A percentile compares a stretch with the other conserved stretches of the same genome.
These are phyloP conservation scores for Rhinophrynus dorsalis DNA, from an alignment of 2,797 vertebrate species.

Conservation along the genomic window DNA sequence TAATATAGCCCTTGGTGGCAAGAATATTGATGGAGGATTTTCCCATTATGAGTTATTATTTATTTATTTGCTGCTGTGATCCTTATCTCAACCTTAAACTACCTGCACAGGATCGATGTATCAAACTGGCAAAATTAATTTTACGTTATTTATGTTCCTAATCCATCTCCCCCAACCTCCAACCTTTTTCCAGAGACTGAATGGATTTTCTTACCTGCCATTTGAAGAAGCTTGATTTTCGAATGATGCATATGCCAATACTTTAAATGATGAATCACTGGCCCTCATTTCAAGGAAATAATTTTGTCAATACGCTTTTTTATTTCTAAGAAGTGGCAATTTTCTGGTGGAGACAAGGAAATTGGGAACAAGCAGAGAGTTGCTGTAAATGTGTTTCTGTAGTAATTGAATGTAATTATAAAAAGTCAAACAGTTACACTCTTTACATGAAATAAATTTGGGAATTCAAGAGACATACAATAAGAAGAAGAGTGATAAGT, in stretches of 20 bases:
- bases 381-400: too few relatives aligned
- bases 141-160: too few relatives aligned
- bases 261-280: slow-evolving; percentile 21
- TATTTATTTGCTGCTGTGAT: slow-evolving; percentile 44
- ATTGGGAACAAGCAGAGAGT: too few relatives aligned
- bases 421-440: too few relatives aligned
- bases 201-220: slow-evolving; percentile 41
- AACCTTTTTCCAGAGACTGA: too few relatives aligned
- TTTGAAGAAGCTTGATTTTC: slow-evolving; percentile 13
- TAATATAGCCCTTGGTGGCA: neutral
- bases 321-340: neutral
- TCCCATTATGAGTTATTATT: slow-evolving; percentile 22
- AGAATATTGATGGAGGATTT: slow-evolving; percentile 10
- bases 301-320: neutral
- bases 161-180: too few relatives aligned
- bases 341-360: too few relatives aligned
- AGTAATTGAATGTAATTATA: too few relatives aligned
- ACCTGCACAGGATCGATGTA: slow-evolving; percentile 42
- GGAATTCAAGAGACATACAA: too few relatives aligned
- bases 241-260: neutral
- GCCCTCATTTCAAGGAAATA: neutral
- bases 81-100: slow-evolving; percentile 45
- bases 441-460: too few relatives aligned
- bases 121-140: slow-evolving; percentile 23
- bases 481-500: too few relatives aligned